Percentiles rank a stretch among this genome's conserved stretches.
Conservation (phyloP, 2,113 vertebrate species). For the Casuarius casuarius region DNA sequence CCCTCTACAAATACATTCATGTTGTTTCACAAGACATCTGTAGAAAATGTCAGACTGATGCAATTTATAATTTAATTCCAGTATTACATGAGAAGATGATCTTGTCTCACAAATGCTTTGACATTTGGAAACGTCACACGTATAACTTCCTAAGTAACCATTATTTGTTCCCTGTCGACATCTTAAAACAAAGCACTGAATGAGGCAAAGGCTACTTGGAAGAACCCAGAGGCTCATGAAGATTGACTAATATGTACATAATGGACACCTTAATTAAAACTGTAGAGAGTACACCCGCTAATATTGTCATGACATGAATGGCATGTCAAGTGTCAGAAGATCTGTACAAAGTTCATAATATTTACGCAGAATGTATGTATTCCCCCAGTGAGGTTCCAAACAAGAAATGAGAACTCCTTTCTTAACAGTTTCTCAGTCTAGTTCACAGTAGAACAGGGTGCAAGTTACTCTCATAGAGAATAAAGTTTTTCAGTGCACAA, state of each 20-base stretch:
- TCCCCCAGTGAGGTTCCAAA: neutral
- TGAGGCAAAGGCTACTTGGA: neutral
- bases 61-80: neutral
- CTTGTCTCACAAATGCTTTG: neutral
- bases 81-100: neutral
- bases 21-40: neutral
- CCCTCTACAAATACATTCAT: neutral
- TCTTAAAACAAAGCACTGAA: neutral
- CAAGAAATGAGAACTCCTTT: neutral
- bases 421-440: neutral
- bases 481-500: neutral
- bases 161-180: neutral
- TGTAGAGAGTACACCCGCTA: neutral
- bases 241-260: neutral
- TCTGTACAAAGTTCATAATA: neutral
- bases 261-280: neutral
- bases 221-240: neutral
- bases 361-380: neutral
- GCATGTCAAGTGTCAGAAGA: neutral
- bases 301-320: neutral
- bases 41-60: fast-evolving
- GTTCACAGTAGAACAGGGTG: neutral
- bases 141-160: neutral
- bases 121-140: neutral
- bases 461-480: neutral